Evolutionary conservation across 2,797 vertebrate genomes (phyloP), one percentile per base, ranked within the genome.

Genomic region (Phrynocephalus forsythii): DNA sequence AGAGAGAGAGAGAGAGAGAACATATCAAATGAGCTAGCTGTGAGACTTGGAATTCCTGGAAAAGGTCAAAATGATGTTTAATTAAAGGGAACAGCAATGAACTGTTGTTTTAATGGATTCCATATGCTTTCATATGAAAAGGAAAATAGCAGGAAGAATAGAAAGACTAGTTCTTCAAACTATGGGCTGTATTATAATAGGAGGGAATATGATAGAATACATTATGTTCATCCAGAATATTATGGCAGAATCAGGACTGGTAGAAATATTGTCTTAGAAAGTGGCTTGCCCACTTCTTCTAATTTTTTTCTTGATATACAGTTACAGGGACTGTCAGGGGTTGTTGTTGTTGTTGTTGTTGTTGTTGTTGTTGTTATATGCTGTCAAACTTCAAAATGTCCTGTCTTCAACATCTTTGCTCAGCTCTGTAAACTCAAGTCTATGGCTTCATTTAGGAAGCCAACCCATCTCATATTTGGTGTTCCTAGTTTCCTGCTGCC

Each of bases 21-120:
- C 30, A 5, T 44, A 44, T 44, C 86, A 93, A 86, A 82, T 91
- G 90, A 83, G 52, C n/a, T 0, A 0, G 30, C 72, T 91, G 89
- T 38, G 76, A 91, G 85, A 84, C 80, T 80, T 1, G 4, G 79
- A 75, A 79, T 94, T 94, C 84, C 88, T 87, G 90, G 91, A 83
- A 88, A 90, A 93, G 83, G 85, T 90, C 90, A 86, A 77, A 88
- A 22, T 1, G 0, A 33, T 72, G 28, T 90, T 85, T 85, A 88
- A 87, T 81, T 86, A 88, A 20, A 83, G 88, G 87, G 87, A 83
- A 85, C 18, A 22, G 85, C 0, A 0, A 48, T 11, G 13, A 0
- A 1, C 0, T 0, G 52, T 60, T 83, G 22, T 79, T 90, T 86
- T 71, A 82, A 38, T 15, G 0, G 0, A 3, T 86, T 82, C 81